These are phyloP conservation scores for Habroteleia sp. DNA, from an alignment of 2,888 invertebrate genomes.

Conservation along the genomic window DNA sequence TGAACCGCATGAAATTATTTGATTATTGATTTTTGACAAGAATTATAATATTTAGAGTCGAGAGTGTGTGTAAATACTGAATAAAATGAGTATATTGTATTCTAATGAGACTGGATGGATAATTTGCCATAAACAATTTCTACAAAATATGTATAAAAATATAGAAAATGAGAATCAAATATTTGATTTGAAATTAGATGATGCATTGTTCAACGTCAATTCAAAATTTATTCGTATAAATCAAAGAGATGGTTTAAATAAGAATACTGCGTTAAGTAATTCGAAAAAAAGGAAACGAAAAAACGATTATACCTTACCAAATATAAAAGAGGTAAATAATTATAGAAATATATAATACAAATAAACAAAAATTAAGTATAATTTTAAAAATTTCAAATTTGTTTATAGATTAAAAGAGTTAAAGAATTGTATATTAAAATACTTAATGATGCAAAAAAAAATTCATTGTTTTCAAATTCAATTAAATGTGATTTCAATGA, in stretches of 20 bases:
- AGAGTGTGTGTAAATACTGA: too few species aligned
- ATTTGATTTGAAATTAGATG: conserved; percentile 74
- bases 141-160: conserved; percentile 80
- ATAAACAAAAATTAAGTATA: too few species aligned
- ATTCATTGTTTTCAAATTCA: conserved; percentile 68
- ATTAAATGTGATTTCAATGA: conserved; percentile 74
- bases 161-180: conserved; percentile 70
- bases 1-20: too few species aligned
- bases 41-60: too few species aligned
- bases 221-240: conserved; percentile 79
- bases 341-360: too few species aligned
- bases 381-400: neutral
- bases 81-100: conserved; percentile 80
- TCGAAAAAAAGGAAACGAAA: conserved; percentile 74
- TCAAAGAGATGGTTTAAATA: conserved; percentile 66
- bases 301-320: conserved; percentile 5
- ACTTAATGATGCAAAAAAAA: conserved; percentile 66
- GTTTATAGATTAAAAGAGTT: conserved; percentile 73
- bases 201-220: conserved; percentile 81
- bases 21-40: too few species aligned
- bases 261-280: conserved; percentile 68
- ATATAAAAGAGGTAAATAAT: conserved; percentile 24
- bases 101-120: conserved; percentile 80
- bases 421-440: conserved; percentile 69
- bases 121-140: conserved; percentile 82